Evolutionary conservation across 2,797 vertebrate genomes (phyloP), one percentile per base, ranked within the genome.

Genomic region (Babyrousa celebensis): DNA sequence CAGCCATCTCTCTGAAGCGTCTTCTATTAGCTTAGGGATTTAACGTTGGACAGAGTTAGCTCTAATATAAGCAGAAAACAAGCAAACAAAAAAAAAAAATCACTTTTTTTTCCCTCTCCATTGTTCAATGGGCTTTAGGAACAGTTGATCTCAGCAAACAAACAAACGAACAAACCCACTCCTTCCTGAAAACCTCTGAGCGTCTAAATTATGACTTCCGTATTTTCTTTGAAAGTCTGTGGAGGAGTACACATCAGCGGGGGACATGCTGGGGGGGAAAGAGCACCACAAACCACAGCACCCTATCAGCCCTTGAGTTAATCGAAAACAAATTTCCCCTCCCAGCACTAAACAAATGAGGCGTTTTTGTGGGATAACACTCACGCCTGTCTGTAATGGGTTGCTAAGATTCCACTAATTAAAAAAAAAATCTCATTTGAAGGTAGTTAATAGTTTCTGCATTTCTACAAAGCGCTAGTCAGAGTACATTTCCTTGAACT

Each of bases 351-450:
- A 98, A 97, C 95, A 98, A 98, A 98, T 84, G 95, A 97, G 94
- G 85, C 94, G 89, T 95, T 96, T 98, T 93, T 20, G 40, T 95
- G 85, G 96, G 97, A 97, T 98, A 98, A 97, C 94, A 95, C 3
- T 21, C 97, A 97, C 71, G 92, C 77, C 67, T 72, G 58, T 70
- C 96, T 97, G 92, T 95, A 98, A 98, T 97, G 96, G 97, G 97
- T 98, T 98, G 98, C 98, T 98, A 98, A 98, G 96, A 98, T 98
- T 94, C 92, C 87, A 96, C 97, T 98, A 98, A 98, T 98, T 98
- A 89, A 97, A 98, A 96, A 95, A 77, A 98, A 96, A 97, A 96
- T 89, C 98, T 98, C 97, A 98, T 98, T 98, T 98, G 97, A 98
- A 98, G 97, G 97, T 96, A 96, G 98, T 97, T 98, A 98, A 98